Evolutionary conservation across 2,797 vertebrate genomes (phyloP).

Genomic region (Hypotaenidia okinawae): DNA sequence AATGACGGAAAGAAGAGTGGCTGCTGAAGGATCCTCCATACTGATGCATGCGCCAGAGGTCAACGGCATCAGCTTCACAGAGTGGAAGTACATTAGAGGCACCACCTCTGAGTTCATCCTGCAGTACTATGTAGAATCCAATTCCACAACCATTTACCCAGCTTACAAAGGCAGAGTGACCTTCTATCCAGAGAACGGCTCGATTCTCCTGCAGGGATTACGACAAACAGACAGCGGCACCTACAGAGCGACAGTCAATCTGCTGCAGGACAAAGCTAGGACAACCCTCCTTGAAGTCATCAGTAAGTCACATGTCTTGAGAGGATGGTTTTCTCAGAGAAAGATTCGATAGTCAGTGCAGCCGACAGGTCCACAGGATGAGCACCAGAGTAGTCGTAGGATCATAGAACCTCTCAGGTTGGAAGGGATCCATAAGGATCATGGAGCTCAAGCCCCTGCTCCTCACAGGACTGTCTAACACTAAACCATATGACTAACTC

Average conservation of each 20-base stretch:
- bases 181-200: background rate
- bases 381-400: background rate
- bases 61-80: background rate
- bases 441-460: background rate
- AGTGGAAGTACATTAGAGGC: background rate
- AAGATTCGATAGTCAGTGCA: background rate
- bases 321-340: background rate
- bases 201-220: background rate
- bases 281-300: background rate
- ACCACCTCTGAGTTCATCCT: background rate
- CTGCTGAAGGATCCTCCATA: background rate
- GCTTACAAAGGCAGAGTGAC: background rate
- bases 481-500: background rate
- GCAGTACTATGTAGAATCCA: background rate
- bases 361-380: too few species aligned
- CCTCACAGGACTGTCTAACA: background rate
- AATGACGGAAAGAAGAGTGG: background rate
- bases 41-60: fast-evolving
- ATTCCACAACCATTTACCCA: fast-evolving
- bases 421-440: background rate
- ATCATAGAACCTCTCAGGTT: background rate
- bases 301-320: background rate
- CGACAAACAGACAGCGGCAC: background rate
- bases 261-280: background rate
- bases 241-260: background rate